A percentile compares a stretch with the other conserved stretches of the same genome.
phyloP scores from a whole-genome alignment of 2,113 vertebrate species.

The Girardinichthys multiradiatus region DNA sequence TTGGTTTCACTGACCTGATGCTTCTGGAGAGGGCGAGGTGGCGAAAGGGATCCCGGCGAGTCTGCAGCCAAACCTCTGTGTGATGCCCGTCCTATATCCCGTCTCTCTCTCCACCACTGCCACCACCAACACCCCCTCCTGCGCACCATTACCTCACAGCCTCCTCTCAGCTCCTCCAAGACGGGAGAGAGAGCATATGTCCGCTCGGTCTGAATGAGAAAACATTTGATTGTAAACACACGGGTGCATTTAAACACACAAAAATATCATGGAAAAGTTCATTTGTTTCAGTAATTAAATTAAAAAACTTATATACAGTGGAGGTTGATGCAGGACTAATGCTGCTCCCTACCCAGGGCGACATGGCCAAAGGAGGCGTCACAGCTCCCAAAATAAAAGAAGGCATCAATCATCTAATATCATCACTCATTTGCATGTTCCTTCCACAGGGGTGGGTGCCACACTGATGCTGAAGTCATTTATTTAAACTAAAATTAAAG shows the following conservation, averaged over 20 bases:
- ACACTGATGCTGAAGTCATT: too few relatives aligned
- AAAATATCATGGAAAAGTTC: not conserved
- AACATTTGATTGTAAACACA: not conserved
- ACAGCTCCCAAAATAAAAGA: not conserved
- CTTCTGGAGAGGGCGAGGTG: conserved; percentile 33
- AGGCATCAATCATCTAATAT: not conserved
- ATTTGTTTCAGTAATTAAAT: not conserved
- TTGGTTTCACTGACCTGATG: conserved; percentile 66
- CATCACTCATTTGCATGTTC: not conserved
- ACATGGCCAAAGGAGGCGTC: not conserved
- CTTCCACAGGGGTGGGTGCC: not conserved
- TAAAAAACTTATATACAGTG: not conserved
- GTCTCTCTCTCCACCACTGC: conserved; percentile 16
- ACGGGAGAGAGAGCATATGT: conserved; percentile 25
- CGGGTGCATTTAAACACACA: not conserved
- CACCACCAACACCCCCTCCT: conserved; percentile 29
- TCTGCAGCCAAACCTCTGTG: conserved; percentile 47
- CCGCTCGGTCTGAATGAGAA: not conserved
- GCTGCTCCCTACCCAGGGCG: not conserved
- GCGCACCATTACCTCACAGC: conserved; percentile 51
- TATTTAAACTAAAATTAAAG: too few relatives aligned
- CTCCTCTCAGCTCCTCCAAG: conserved; percentile 37
- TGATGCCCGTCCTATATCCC: conserved; percentile 50
- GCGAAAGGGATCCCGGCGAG: conserved; percentile 42
- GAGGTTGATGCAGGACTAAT: not conserved